phyloP scores from a whole-genome alignment of 1,140 invertebrate species.

The Trichogramma pretiosum region DNA sequence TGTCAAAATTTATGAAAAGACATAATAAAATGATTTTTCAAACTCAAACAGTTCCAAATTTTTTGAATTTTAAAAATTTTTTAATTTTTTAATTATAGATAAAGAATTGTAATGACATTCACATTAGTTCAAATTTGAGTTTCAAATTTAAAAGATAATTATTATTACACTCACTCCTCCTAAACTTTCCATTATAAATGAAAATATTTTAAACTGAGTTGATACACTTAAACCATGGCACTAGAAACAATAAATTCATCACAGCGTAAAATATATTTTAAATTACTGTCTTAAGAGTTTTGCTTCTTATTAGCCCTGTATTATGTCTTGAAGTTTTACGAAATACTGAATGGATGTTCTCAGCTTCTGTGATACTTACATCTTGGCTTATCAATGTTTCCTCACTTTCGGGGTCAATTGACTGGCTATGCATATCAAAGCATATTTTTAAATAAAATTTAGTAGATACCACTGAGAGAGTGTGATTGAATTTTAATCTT shows the following conservation, averaged over 20 bases:
- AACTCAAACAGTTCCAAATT: not conserved
- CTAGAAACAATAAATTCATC: too few relatives aligned
- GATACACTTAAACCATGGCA: too few relatives aligned
- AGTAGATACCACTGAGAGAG: slow-evolving; percentile 22
- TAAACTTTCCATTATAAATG: slow-evolving; percentile 31
- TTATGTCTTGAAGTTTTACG: slow-evolving; percentile 15
- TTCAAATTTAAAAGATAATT: not conserved
- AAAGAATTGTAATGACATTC: too few relatives aligned
- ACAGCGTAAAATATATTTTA: too few relatives aligned
- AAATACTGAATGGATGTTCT: slow-evolving; percentile 21
- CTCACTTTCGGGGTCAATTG: slow-evolving; percentile 35
- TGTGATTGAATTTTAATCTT: slow-evolving; percentile 42
- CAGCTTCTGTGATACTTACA: slow-evolving; percentile 33
- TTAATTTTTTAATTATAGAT: slow-evolving; percentile 1
- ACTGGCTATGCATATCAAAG: slow-evolving; percentile 40
- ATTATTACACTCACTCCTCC: slow-evolving; percentile 32
- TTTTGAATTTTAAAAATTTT: not conserved
- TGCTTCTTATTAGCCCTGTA: too few relatives aligned
- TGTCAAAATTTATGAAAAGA: not conserved
- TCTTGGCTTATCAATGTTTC: slow-evolving; percentile 37
- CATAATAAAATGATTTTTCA: too few relatives aligned
- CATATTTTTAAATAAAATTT: slow-evolving; percentile 20
- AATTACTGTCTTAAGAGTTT: too few relatives aligned
- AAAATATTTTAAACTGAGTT: too few relatives aligned
- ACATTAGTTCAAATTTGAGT: slow-evolving; percentile 1